Evolutionary conservation across 2,888 invertebrate genomes (phyloP).

Genomic region (Macaria notata): DNA sequence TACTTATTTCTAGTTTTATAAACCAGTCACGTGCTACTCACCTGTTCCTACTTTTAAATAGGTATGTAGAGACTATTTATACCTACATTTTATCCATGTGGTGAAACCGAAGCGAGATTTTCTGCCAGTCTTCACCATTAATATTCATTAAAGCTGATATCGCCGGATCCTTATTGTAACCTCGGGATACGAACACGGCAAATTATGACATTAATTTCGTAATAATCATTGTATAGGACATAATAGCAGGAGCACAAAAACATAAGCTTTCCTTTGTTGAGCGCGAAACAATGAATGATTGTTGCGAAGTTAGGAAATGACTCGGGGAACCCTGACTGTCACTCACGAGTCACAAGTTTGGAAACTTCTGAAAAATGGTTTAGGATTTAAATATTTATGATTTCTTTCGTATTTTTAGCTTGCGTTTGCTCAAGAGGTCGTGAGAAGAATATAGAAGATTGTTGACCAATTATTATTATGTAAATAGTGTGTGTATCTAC

Average conservation of each 20-base stretch:
- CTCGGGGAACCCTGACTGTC: conserved; percentile 43
- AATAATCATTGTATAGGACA: conserved; percentile 63
- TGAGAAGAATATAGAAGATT: no score
- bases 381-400: conserved; percentile 2
- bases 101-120: conserved; percentile 45
- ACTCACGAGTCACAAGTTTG: conserved; percentile 19
- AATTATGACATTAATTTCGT: conserved; percentile 74
- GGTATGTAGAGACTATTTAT: no score
- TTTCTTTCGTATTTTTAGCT: conserved; percentile 1
- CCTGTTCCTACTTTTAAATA: no score
- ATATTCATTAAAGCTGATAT: conserved; percentile 68
- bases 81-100: no score
- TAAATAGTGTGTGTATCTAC: no score
- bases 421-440: not conserved
- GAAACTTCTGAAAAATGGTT: conserved; percentile 26
- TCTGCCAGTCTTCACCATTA: conserved; percentile 61
- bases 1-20: no score
- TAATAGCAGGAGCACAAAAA: conserved; percentile 61
- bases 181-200: conserved; percentile 50
- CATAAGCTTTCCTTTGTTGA: conserved; percentile 60
- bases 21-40: no score
- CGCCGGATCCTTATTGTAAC: conserved; percentile 51
- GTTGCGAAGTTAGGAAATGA: conserved; percentile 53
- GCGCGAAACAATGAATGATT: conserved; percentile 59
- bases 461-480: no score